phyloP scores from a whole-genome alignment of 2,797 vertebrate species.

The Euphonia xanthogaster region DNA sequence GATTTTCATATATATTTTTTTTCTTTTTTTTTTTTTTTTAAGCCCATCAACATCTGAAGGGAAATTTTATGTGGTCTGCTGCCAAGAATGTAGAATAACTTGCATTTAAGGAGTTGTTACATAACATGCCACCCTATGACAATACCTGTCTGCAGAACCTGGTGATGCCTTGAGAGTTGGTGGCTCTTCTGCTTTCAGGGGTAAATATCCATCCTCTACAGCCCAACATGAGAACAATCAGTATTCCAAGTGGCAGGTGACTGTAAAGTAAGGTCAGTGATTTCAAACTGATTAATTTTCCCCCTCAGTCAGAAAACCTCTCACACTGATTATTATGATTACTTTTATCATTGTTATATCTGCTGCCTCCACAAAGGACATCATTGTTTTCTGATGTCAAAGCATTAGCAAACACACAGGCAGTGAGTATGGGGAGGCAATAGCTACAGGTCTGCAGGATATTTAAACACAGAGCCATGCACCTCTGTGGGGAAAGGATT shows the following conservation, averaged over 20 bases:
- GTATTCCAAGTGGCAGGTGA: background rate
- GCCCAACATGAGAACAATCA: background rate
- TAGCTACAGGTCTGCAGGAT: background rate
- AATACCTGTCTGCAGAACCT: background rate
- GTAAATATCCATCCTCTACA: background rate
- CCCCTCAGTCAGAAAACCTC: background rate
- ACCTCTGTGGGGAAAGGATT: background rate
- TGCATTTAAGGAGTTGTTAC: slow-evolving; percentile 5
- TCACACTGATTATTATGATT: background rate
- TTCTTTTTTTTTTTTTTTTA: background rate
- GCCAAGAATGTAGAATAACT: slow-evolving; percentile 51
- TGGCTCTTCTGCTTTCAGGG: background rate
- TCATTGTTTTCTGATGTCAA: background rate
- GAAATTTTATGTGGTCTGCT: slow-evolving; percentile 54
- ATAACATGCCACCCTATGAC: slow-evolving; percentile 41
- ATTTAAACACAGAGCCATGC: background rate
- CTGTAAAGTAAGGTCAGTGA: background rate
- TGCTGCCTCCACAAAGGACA: background rate
- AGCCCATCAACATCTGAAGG: slow-evolving; percentile 47
- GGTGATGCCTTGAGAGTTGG: background rate
- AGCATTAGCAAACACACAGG: background rate
- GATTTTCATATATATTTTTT: slow-evolving; percentile 23
- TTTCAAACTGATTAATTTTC: background rate
- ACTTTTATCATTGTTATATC: background rate
- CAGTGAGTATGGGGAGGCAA: background rate